These are phyloP conservation scores for Epiblema foenella DNA, from an alignment of 2,888 invertebrate genomes.

Conservation along the genomic window DNA sequence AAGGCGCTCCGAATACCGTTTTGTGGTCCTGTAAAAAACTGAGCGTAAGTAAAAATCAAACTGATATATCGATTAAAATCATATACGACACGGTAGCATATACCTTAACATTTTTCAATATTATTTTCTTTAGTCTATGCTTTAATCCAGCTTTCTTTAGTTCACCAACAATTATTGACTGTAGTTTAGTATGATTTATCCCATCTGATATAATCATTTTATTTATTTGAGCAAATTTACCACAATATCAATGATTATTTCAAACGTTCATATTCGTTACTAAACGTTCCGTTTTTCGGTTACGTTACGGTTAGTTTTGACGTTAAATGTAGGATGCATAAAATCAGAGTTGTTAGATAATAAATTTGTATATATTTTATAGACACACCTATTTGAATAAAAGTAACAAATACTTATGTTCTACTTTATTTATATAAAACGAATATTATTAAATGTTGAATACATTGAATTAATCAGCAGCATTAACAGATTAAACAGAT, in stretches of 20 bases:
- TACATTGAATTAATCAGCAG: no score
- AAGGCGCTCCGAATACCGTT: conserved; percentile 79
- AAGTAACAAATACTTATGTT: background rate
- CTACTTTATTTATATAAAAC: background rate
- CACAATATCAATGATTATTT: conserved; percentile 51
- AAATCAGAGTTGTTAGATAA: background rate
- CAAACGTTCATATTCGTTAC: conserved; percentile 65
- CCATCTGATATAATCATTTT: conserved; percentile 82
- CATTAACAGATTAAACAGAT: no score
- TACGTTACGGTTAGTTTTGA: no score
- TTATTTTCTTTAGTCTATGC: conserved; percentile 87
- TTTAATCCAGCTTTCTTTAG: conserved; percentile 89
- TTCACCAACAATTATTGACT: conserved; percentile 86
- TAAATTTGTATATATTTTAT: background rate
- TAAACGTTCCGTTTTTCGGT: conserved; percentile 29
- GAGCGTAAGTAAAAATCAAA: background rate
- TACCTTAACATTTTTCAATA: conserved; percentile 83
- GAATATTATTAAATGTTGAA: no score
- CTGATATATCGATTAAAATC: background rate
- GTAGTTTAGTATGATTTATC: conserved; percentile 79
- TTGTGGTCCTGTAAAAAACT: conserved; percentile 70
- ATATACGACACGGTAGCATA: conserved; percentile 49
- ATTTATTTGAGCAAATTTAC: conserved; percentile 54
- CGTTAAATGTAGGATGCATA: background rate
- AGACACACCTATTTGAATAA: background rate